Base-by-base conservation (phyloP, 2,888 invertebrate species). In the Leucophenga montana region DNA sequence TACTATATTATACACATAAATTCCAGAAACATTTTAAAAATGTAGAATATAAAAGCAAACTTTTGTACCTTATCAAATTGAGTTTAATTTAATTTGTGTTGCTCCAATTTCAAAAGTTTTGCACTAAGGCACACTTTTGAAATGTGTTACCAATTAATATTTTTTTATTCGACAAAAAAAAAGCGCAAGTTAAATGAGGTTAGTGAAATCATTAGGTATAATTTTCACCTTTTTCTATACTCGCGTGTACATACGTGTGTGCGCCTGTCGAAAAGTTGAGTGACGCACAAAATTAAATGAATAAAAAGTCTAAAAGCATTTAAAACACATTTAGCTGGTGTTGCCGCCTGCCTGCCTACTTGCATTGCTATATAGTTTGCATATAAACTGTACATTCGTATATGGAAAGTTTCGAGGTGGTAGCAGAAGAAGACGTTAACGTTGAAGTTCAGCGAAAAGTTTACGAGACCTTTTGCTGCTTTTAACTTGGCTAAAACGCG, bases 181-280 rank as follows among this genome's bases (percentile, higher is more conserved):
- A n/a, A 18, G 11, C 11, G 33, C 66, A 54, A 31, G 39, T 16
- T 54, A 33, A 66, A 66, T 66, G 54, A 54, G 54, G 66, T 66
- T 66, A 66, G 66, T 31, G 66, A 66, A 66, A 54, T 54, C 53
- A 66, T 66, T 54, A 54, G 53, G 66, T 33, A 54, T 39, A 39
- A 39, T 66, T 66, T 66, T 53, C 54, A 66, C 53, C 33, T 44
- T 53, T 50, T 39, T 39, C 39, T 39, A 27, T 27, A 27, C 27
- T 27, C 27, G 27, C 27, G 4, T 27, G 4, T 4, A 27, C 27
- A 11, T 39, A 8, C 11, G 39, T 5, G 9, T 8, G 39, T 39
- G 39, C 11, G 39, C 8, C 39, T 39, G 39, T 39, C 39, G 39
- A 14, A 64, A 46, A 64, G 11, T 39, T 39, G 39, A 5, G 39